Evolutionary conservation across 2,113 vertebrate species (phyloP).

Genomic region (Mobula hypostoma): DNA sequence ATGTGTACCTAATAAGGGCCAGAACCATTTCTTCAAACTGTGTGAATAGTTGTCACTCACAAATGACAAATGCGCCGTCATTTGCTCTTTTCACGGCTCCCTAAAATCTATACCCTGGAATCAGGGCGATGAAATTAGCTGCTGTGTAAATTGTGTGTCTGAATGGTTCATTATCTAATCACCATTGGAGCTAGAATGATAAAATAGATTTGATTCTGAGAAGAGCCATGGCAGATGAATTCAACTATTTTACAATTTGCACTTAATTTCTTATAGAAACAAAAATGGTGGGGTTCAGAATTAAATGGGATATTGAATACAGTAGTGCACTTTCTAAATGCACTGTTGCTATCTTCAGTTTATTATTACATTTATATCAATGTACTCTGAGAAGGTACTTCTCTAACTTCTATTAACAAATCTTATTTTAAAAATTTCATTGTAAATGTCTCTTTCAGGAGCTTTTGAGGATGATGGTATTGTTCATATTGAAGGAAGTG

Average conservation of each 20-base stretch:
- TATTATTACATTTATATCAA: constrained; percentile 7
- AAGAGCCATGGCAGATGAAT: constrained; percentile 75
- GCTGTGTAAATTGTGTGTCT: constrained; percentile 87
- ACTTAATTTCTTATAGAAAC: constrained; percentile 72
- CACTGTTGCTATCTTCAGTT: constrained; percentile 42
- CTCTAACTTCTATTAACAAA: constrained; percentile 26
- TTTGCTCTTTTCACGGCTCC: constrained; percentile 67
- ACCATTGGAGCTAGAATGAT: constrained; percentile 80
- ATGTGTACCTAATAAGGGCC: constrained; percentile 73
- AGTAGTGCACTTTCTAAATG: constrained; percentile 31
- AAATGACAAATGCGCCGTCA: constrained; percentile 79
- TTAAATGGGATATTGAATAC: constrained; percentile 44
- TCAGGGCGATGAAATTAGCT: constrained; percentile 80
- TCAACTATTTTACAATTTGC: constrained; percentile 51
- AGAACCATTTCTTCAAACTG: constrained; percentile 66
- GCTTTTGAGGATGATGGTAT: constrained; percentile 98
- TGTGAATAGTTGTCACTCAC: constrained; percentile 76
- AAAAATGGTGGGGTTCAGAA: constrained; percentile 55
- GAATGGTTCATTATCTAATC: constrained; percentile 98
- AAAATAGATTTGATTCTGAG: constrained; percentile 78
- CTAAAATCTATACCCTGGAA: constrained; percentile 78
- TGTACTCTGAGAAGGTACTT: constrained; percentile 17
- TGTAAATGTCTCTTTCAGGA: constrained; percentile 53
- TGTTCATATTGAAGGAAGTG: constrained; percentile 88
- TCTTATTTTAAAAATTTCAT: constrained; percentile 44